Evolutionary conservation across 1,140 invertebrate genomes (phyloP), one percentile per base, ranked within the genome.

Genomic region (Tetramorium parvispinum): DNA sequence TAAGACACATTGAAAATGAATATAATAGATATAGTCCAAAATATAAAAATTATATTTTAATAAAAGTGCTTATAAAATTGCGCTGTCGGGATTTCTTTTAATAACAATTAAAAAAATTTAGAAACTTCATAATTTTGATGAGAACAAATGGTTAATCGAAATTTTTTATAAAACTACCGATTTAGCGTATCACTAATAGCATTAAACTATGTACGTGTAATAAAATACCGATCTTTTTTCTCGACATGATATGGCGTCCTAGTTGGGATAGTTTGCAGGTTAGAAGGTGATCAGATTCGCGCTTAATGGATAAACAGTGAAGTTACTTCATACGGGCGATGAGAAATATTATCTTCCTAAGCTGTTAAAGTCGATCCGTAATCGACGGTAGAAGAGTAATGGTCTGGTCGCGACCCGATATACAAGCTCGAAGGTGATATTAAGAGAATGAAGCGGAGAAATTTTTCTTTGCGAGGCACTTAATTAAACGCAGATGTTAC

Each of bases 341-440:
- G 79, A 82, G 79, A 82, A 82, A 82, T 82, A 82, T 82, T 71
- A 82, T 82, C 79, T 82, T 43, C 79, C 79, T 82, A 73, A 82
- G 79, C 66, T 82, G 79, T 66, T 82, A 43, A 73, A 71, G 66
- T 82, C 66, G 79, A 82, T 73, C 79, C 66, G 66, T 57, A 82
- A 82, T 46, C 78, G 78, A 82, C 61, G 77, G 13, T 82, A 24
- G 79, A 82, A 71, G 79, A 82, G 40, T 73, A 82, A 81, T 82
- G 51, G 65, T 82, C 11, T 57, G 37, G 24, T 57, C 79, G 24
- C 43, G 51, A 73, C 40, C 21, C 66, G 40, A 73, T 82, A 68
- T 68, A 82, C 66, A 71, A 57, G 24, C 18, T 57, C 65, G 24
- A 73, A 71, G 7, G 32, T 68, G 4, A 8, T 73, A 71, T 73